A percentile compares a stretch with the other conserved stretches of the same genome.
Evolutionary conservation across 2,888 invertebrate genomes (phyloP).

Genomic region (Brachylomia viminalis): DNA sequence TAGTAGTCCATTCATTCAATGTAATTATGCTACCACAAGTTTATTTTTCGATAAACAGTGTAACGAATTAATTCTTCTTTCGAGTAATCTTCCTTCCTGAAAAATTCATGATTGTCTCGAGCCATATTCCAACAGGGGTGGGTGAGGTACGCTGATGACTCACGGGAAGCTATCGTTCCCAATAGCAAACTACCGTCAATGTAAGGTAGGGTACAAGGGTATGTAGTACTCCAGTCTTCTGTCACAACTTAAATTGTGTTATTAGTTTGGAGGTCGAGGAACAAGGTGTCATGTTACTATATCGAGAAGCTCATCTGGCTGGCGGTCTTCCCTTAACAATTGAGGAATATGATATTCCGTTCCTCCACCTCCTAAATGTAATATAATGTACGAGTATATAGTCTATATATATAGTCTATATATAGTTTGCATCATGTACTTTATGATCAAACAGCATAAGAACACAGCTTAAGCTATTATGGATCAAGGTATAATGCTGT

Average conservation of each 20-base stretch:
- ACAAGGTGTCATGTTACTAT: background rate
- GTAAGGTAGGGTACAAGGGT: no score
- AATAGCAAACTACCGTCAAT: no score
- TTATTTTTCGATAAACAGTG: background rate
- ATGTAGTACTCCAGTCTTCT: no score
- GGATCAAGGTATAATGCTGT: conserved; percentile 11
- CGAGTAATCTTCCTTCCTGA: background rate
- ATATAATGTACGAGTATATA: background rate
- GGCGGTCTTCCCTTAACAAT: no score
- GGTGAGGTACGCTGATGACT: no score
- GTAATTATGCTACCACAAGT: background rate
- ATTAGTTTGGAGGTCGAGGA: no score
- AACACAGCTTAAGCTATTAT: conserved; percentile 5
- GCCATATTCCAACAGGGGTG: no score
- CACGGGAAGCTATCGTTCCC: no score
- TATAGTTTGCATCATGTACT: background rate
- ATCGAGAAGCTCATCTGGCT: background rate
- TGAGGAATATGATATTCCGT: background rate
- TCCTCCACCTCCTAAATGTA: background rate
- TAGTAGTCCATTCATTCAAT: background rate
- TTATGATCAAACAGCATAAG: conserved; percentile 13
- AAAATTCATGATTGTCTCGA: background rate
- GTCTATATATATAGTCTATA: no score
- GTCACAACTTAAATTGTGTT: no score
- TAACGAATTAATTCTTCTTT: background rate